These are phyloP conservation scores for Eospalax fontanierii DNA, from an alignment of 2,797 vertebrate genomes.

Conservation along the genomic window DNA sequence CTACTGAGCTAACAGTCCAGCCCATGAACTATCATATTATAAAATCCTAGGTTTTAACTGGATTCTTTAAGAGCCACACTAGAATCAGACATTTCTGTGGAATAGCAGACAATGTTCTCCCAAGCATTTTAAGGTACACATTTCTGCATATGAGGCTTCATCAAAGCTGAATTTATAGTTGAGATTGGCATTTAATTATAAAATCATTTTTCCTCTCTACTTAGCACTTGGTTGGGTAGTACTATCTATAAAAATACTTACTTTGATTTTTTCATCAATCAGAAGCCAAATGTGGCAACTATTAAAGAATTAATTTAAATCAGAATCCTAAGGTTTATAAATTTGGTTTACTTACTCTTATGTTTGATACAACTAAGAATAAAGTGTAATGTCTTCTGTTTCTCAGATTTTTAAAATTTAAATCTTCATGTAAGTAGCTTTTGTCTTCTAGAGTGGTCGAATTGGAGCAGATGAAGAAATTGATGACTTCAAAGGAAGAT, in stretches of 20 bases:
- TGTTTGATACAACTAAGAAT: conserved; percentile 51
- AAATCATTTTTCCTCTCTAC: conserved; percentile 53
- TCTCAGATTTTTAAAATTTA: conserved; percentile 46
- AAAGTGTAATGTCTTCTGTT: conserved; percentile 29
- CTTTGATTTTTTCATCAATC: conserved; percentile 68
- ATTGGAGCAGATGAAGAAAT: conserved; percentile 98
- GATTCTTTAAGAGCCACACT: background rate
- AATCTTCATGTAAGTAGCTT: conserved; percentile 45
- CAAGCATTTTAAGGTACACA: conserved; percentile 9
- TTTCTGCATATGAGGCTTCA: conserved; percentile 35
- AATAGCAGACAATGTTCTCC: background rate
- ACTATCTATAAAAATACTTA: conserved; percentile 39
- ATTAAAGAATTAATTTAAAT: conserved; percentile 67
- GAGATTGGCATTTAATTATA: conserved; percentile 51
- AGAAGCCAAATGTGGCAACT: conserved; percentile 28
- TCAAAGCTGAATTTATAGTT: conserved; percentile 63
- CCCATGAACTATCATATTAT: background rate
- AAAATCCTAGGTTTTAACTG: conserved; percentile 11
- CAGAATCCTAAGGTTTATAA: conserved; percentile 29
- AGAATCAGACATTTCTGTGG: conserved; percentile 45
- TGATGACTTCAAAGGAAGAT: conserved; percentile 94
- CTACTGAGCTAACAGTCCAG: too few species aligned
- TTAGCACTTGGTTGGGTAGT: conserved; percentile 53
- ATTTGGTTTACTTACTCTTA: conserved; percentile 58
- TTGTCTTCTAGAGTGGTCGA: conserved; percentile 94